phyloP scores from a whole-genome alignment of 2,797 vertebrate genomes.

The Naso thynnoides region DNA sequence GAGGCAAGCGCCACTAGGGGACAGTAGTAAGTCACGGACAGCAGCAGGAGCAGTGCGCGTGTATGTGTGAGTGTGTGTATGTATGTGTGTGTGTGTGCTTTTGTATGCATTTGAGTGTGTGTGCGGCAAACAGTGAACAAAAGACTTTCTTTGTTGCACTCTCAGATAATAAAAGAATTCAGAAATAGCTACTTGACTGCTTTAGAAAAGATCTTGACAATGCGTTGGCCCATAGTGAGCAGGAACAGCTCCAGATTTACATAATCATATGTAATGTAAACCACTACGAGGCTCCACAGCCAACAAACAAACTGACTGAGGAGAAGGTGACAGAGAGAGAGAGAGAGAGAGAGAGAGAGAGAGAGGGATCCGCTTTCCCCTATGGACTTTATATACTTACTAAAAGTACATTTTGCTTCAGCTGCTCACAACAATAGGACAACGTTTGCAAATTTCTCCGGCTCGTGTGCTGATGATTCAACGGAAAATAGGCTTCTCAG shows the following conservation, averaged over 20 bases:
- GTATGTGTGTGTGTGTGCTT: constrained; percentile 38
- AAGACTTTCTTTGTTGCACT: constrained; percentile 95
- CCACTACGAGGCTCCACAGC: constrained; percentile 77
- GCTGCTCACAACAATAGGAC: constrained; percentile 76
- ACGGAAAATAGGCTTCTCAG: constrained; percentile 63
- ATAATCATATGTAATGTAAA: constrained; percentile 88
- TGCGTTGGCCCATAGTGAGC: constrained; percentile 84
- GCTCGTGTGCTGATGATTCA: constrained; percentile 59
- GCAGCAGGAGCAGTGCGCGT: constrained; percentile 52
- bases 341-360: constrained; percentile 58
- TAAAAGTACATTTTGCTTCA: constrained; percentile 79
- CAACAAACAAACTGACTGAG: constrained; percentile 85
- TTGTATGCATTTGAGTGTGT: constrained; percentile 65
- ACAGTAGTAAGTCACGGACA: constrained; percentile 98
- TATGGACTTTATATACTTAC: constrained; percentile 79
- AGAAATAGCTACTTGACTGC: constrained; percentile 89
- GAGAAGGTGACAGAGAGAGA: constrained; percentile 58
- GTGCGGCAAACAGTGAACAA: constrained; percentile 93
- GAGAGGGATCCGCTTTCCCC: constrained; percentile 71
- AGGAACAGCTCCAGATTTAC: constrained; percentile 84
- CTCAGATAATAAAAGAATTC: constrained; percentile 90
- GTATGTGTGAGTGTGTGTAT: constrained; percentile 31
- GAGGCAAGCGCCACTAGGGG: constrained; percentile 91
- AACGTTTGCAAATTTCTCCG: constrained; percentile 69
- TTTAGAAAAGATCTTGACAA: constrained; percentile 89